phyloP scores from a whole-genome alignment of 2,888 invertebrate species.

The Mythimna ferrago region DNA sequence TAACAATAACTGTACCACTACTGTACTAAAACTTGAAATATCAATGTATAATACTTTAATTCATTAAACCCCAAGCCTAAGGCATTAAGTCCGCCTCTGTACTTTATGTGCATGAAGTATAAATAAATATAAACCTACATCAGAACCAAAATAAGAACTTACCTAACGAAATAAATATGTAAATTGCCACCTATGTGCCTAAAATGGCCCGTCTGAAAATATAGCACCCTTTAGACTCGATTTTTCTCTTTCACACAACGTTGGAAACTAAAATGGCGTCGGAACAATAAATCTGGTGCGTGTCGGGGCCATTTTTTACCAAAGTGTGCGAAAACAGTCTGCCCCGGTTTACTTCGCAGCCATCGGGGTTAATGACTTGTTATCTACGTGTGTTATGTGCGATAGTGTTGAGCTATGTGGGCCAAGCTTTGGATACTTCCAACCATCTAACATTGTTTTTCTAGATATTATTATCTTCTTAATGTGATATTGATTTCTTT shows the following conservation, averaged over 20 bases:
- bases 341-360: slow-evolving; percentile 22
- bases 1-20: too few relatives aligned
- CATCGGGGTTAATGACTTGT: slow-evolving; percentile 61
- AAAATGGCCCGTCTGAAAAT: slow-evolving; percentile 18
- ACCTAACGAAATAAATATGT: slow-evolving; percentile 33
- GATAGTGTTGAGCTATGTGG: slow-evolving; percentile 15
- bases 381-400: slow-evolving; percentile 35
- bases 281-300: slow-evolving; percentile 55
- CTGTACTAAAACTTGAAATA: too few relatives aligned
- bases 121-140: slow-evolving; percentile 9
- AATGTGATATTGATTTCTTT: too few relatives aligned
- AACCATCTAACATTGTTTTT: too few relatives aligned
- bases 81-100: too few relatives aligned
- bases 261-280: slow-evolving; percentile 53
- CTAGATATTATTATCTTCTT: too few relatives aligned
- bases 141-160: background rate
- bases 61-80: too few relatives aligned
- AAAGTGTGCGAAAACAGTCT: slow-evolving; percentile 41
- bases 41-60: too few relatives aligned
- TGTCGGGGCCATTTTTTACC: slow-evolving; percentile 50
- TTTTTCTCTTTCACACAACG: slow-evolving; percentile 34
- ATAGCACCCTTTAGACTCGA: slow-evolving; percentile 16
- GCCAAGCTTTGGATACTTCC: background rate
- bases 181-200: slow-evolving; percentile 7
- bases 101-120: too few relatives aligned